Percentiles rank a stretch among this genome's conserved stretches.
phyloP scores from a whole-genome alignment of 2,797 vertebrate genomes.

The Sebastes baramenuke region DNA sequence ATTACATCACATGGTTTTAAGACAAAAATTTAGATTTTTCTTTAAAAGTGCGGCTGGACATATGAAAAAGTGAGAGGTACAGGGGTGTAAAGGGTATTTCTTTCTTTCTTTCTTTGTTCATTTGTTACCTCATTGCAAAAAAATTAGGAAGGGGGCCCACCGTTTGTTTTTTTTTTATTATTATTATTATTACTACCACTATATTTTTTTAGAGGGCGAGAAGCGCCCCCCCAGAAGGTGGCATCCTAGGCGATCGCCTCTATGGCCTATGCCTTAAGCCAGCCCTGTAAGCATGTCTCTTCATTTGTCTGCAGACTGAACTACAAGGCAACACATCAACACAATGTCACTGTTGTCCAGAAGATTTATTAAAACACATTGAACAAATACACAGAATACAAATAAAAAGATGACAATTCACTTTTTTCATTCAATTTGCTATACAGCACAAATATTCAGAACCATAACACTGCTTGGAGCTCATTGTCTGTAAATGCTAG shows the following conservation, averaged over 20 bases:
- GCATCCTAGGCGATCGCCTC: too few species aligned
- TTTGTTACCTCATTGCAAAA: too few species aligned
- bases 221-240: accelerated
- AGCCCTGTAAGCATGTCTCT: accelerated
- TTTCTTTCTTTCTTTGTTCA: too few species aligned
- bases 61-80: too few species aligned
- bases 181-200: too few species aligned
- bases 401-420: constrained; percentile 87
- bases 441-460: constrained; percentile 78
- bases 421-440: constrained; percentile 78
- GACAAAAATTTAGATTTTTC: too few species aligned
- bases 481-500: constrained; percentile 73
- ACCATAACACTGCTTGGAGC: constrained; percentile 75
- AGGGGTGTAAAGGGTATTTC: too few species aligned
- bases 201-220: accelerated
- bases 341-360: constrained; percentile 79
- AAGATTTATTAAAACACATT: constrained; percentile 99
- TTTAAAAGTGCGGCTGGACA: too few species aligned
- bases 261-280: too few species aligned
- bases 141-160: accelerated
- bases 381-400: constrained; percentile 93
- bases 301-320: background rate
- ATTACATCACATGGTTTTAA: too few species aligned
- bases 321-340: background rate
- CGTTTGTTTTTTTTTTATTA: too few species aligned